These are phyloP conservation scores for Diadromus collaris DNA, from an alignment of 2,888 invertebrate genomes.

Conservation along the genomic window DNA sequence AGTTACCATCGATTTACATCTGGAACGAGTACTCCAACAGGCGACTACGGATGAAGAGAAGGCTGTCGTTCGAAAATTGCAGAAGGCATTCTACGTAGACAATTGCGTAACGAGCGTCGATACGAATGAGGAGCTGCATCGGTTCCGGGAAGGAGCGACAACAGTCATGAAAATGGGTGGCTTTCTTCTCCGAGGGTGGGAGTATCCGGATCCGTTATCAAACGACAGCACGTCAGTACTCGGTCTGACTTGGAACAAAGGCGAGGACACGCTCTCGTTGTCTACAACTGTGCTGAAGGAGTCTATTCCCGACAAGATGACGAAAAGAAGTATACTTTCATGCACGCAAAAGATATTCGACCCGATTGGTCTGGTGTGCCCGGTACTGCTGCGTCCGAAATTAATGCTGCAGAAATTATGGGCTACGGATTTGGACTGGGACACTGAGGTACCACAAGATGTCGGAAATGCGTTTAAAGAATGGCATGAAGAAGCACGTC, in stretches of 20 bases:
- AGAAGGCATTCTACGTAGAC: constrained; percentile 63
- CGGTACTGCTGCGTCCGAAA: constrained; percentile 59
- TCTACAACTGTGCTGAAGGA: constrained; percentile 25
- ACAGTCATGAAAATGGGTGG: constrained; percentile 50
- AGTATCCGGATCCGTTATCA: constrained; percentile 42
- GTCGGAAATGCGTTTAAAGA: constrained; percentile 43
- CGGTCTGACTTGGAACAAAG: constrained; percentile 58
- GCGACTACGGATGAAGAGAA: no score
- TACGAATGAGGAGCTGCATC: constrained; percentile 42
- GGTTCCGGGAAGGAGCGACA: constrained; percentile 41
- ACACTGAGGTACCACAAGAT: constrained; percentile 48
- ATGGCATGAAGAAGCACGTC: constrained; percentile 59
- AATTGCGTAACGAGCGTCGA: constrained; percentile 63
- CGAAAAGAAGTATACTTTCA: constrained; percentile 63
- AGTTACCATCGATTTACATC: no score
- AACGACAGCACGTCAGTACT: constrained; percentile 52
- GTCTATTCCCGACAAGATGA: constrained; percentile 37
- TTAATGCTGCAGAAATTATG: constrained; percentile 58
- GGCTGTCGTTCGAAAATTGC: no score
- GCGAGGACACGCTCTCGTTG: constrained; percentile 47
- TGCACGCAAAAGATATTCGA: constrained; percentile 61
- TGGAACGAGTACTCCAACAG: no score
- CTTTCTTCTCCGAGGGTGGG: constrained; percentile 64
- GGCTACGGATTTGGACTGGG: constrained; percentile 51
- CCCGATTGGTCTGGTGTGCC: constrained; percentile 60